Percentiles rank a stretch among this genome's conserved stretches.
Evolutionary conservation across 2,113 vertebrate genomes (phyloP).

Genomic region (Macroglossus sobrinus): DNA sequence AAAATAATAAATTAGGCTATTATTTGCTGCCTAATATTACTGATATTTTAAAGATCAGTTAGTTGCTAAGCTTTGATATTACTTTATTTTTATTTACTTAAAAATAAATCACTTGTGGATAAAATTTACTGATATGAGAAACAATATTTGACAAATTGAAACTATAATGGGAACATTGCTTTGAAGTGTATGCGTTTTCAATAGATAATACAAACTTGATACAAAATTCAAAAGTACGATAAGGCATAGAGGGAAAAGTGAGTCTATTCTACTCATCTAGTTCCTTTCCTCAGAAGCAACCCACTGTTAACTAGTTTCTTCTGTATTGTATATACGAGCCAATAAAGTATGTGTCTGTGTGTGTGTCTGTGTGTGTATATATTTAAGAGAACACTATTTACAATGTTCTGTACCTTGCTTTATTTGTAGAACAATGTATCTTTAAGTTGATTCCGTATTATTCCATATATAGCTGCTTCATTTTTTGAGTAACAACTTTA

Average conservation of each 20-base stretch:
- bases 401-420: not conserved
- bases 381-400: not conserved
- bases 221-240: not conserved
- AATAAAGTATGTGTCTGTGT: not conserved
- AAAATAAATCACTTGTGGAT: not conserved
- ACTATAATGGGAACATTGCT: not conserved
- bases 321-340: not conserved
- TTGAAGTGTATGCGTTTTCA: not conserved
- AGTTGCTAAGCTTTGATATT: constrained; percentile 5
- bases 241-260: not conserved
- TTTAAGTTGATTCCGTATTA: not conserved
- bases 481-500: not conserved
- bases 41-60: constrained; percentile 7
- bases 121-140: not conserved
- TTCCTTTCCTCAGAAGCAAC: not conserved
- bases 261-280: not conserved
- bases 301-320: not conserved
- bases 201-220: not conserved
- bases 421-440: not conserved
- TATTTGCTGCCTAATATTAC: not conserved
- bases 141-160: constrained; percentile 1
- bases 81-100: too few species aligned
- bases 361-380: not conserved
- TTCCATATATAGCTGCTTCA: not conserved
- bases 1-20: not conserved